These are phyloP conservation scores for Hartigia nigra DNA, from an alignment of 2,888 invertebrate genomes.

Conservation along the genomic window DNA sequence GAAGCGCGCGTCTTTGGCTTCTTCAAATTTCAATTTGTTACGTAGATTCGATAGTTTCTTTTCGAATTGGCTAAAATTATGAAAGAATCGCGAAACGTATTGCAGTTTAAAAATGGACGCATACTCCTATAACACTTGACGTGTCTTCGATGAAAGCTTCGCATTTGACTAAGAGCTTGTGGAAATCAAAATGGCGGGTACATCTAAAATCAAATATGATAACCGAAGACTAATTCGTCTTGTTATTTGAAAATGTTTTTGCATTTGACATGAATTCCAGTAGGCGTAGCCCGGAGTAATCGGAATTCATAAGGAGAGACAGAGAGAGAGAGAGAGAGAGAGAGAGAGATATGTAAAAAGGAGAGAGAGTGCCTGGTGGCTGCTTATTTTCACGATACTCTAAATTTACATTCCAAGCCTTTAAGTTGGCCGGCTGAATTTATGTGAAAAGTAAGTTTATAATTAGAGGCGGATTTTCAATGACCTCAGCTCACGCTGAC, in stretches of 20 bases:
- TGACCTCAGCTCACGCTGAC: background rate
- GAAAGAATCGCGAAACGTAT: background rate
- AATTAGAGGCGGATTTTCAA: background rate
- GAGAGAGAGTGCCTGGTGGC: background rate
- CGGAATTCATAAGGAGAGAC: background rate
- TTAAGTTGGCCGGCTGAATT: background rate
- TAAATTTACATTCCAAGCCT: background rate
- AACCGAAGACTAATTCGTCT: background rate
- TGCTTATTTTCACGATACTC: conserved; percentile 8
- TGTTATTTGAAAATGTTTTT: background rate
- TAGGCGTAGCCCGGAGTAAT: background rate
- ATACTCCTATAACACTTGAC: background rate
- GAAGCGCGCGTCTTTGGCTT: background rate
- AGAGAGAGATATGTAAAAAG: too few species aligned
- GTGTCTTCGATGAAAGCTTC: background rate
- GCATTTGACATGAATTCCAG: background rate
- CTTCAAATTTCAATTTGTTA: background rate
- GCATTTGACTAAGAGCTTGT: background rate
- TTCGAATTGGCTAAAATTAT: background rate
- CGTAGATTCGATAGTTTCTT: background rate
- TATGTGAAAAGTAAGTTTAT: background rate
- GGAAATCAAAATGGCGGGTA: background rate
- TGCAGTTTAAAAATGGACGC: background rate
- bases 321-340: too few species aligned
- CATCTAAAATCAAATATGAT: background rate